These are phyloP conservation scores for Amphibalanus amphitrite DNA, from an alignment of 1,140 invertebrate species.

Conservation along the genomic window DNA sequence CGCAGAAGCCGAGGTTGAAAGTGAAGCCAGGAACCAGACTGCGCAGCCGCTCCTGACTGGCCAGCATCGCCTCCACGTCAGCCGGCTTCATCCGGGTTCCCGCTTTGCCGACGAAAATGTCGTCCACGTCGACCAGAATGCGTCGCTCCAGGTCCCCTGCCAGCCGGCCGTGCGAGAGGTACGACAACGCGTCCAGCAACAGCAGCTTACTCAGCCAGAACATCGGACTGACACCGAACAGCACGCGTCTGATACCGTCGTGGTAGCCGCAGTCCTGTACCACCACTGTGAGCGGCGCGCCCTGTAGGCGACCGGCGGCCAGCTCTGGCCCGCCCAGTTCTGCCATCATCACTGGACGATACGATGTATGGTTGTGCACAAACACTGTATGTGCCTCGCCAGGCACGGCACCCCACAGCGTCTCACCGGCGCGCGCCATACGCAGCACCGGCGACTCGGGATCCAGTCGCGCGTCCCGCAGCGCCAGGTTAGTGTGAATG, in stretches of 20 bases:
- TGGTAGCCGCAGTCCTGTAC: slow-evolving; percentile 67
- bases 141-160: slow-evolving; percentile 49
- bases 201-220: slow-evolving; percentile 88
- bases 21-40: slow-evolving; percentile 44
- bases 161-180: slow-evolving; percentile 69
- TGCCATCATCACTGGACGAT: too few species aligned
- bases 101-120: slow-evolving; percentile 92
- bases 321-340: too few species aligned
- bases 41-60: slow-evolving; percentile 62
- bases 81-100: slow-evolving; percentile 41
- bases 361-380: slow-evolving; percentile 12
- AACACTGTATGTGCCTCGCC: slow-evolving; percentile 90
- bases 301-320: neutral
- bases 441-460: slow-evolving; percentile 69
- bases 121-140: slow-evolving; percentile 94
- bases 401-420: slow-evolving; percentile 65
- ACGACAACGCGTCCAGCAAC: slow-evolving; percentile 81
- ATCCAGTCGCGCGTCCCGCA: slow-evolving; percentile 78
- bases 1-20: slow-evolving; percentile 97
- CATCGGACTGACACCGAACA: slow-evolving; percentile 67
- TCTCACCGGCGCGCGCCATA: slow-evolving; percentile 72
- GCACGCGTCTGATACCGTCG: slow-evolving; percentile 75
- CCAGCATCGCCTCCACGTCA: slow-evolving; percentile 61
- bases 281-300: slow-evolving; percentile 4
- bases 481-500: slow-evolving; percentile 72